phyloP scores from a whole-genome alignment of 2,888 invertebrate species.

The Macaria liturata region DNA sequence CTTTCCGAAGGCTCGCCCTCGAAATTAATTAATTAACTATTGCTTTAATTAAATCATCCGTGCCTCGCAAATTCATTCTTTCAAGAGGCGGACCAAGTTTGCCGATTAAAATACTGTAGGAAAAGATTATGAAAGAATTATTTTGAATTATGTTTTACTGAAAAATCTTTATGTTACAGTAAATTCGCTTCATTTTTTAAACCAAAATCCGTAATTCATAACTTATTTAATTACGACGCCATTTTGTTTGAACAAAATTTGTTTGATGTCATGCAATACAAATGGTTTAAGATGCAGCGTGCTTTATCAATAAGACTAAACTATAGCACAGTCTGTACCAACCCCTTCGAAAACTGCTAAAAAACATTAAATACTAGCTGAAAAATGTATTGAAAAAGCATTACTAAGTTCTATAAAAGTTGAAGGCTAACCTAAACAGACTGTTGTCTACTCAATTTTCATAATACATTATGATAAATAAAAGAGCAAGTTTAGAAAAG shows the following conservation, averaged over 20 bases:
- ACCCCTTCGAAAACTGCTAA: no score
- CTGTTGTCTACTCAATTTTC: conserved; percentile 31
- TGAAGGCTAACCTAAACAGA: neutral
- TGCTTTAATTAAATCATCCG: conserved; percentile 70
- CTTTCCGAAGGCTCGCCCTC: conserved; percentile 57
- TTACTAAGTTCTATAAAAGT: neutral
- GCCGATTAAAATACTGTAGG: conserved; percentile 46
- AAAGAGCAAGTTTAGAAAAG: conserved; percentile 27
- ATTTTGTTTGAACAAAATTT: no score
- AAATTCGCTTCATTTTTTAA: no score
- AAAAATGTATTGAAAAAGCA: no score
- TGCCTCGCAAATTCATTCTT: conserved; percentile 58
- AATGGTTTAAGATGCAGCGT: no score
- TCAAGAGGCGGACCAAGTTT: conserved; percentile 44
- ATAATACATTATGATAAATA: conserved; percentile 33
- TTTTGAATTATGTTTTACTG: neutral
- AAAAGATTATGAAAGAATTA: conserved; percentile 43
- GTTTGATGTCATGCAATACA: no score
- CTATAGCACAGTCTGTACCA: no score
- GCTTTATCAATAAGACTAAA: no score
- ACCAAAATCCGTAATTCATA: no score
- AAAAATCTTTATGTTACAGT: no score
- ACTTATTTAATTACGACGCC: no score
- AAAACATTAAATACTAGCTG: no score
- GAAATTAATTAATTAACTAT: conserved; percentile 77